Base-by-base conservation (phyloP, 2,797 vertebrate genomes). In the Coendou prehensilis region DNA sequence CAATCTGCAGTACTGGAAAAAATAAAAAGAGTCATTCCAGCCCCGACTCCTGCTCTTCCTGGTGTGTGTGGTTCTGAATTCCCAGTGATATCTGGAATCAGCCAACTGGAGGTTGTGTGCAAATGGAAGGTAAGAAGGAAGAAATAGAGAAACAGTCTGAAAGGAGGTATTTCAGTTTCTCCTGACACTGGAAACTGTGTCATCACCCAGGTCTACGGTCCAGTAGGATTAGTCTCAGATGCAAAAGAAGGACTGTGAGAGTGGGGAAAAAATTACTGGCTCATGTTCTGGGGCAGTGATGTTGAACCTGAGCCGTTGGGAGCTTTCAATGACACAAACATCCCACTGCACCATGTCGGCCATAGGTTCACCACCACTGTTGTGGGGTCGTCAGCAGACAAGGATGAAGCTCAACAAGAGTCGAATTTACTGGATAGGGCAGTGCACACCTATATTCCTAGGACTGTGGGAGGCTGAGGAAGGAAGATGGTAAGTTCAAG, bases 81-180 rank as follows among this genome's bases (percentile, higher is more conserved):
- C 18, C 30, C 30, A 28, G 26, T 33, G 81, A 47, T 63, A 5
- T 13, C 56, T 23, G 23, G 23, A 52, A 67, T 9, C 22, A n/a
- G 28, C 22, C n/a, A 59, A 4, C 9, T 0, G 4, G 59, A 59
- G 52, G 54, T 50, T 41, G 0, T 2, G 2, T 10, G 18, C 20
- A 11, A 45, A 0, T 13, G 45, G 63, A 33, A 11, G 8, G 2
- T 18, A 10, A 23, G 57, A 82, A 47, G 78, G 18, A 3, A 30
- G 28, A 13, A 0, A 4, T 10, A 71, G 15, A 41, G 76, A 73
- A 41, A n/a, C 1, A 20, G 6, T 17, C 6, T 18, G 28, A 4
- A 64, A 22, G 52, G n/a, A 61, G 15, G 30, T 11, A 17, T 20
- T 76, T 76, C 47, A 75, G 0, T 10, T 7, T 69, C 76, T 82